A percentile compares a stretch with the other conserved stretches of the same genome.
phyloP scores from a whole-genome alignment of 2,888 invertebrate species.

The Thysanoteuthis rhombus region DNA sequence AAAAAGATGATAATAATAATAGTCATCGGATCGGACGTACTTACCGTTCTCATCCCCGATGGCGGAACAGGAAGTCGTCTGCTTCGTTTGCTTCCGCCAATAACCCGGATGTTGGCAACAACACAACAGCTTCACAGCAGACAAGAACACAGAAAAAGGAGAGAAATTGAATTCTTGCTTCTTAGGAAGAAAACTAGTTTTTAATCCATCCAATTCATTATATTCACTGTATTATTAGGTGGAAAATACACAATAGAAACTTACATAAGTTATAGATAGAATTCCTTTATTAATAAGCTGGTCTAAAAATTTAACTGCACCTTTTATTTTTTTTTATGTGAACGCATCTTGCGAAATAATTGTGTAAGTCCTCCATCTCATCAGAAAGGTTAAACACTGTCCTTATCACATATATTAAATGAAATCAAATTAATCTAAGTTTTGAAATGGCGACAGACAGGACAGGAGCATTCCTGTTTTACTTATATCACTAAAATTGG shows the following conservation, averaged over 20 bases:
- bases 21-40: neutral
- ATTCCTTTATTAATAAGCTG: too few species aligned
- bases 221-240: neutral
- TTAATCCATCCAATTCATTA: neutral
- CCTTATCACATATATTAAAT: too few species aligned
- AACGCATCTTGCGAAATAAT: too few species aligned
- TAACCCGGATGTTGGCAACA: constrained; percentile 27
- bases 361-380: too few species aligned
- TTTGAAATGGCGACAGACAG: too few species aligned
- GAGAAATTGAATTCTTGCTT: neutral
- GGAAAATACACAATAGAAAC: neutral
- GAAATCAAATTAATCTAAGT: too few species aligned
- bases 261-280: too few species aligned
- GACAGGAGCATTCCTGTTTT: too few species aligned
- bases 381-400: too few species aligned
- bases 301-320: too few species aligned
- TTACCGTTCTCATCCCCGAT: constrained; percentile 23
- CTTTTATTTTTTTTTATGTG: too few species aligned
- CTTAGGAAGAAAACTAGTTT: neutral
- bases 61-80: constrained; percentile 32
- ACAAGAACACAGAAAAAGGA: neutral
- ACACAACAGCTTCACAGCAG: neutral
- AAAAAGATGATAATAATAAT: neutral
- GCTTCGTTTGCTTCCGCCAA: neutral
- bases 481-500: too few species aligned